Evolutionary conservation across 30 jellyfish, hydroid and myxozoan species (phyloP), one percentile per base, ranked within the genome.

Genomic region (Aurelia aurita complex sp. Pacific): DNA sequence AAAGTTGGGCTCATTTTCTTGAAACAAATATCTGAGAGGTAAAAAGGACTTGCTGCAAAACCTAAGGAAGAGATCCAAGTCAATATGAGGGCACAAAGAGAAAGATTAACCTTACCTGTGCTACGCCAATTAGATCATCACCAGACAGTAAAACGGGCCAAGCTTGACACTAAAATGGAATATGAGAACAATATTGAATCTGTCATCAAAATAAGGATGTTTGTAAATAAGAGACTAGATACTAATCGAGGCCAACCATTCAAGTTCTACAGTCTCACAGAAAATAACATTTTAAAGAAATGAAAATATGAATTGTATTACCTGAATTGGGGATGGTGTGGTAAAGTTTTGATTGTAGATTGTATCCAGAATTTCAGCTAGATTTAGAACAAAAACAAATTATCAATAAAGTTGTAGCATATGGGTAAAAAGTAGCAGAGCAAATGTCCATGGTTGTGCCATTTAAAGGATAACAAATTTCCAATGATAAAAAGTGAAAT

Each of bases 111-210:
- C 40, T 19, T 38, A 95, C 99, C 96, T 95, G 99, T 19, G 99
- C 99, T 18, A 96, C 90, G 33, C 99, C 99, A 66, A 96, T 83
- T 62, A 97, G 18, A 67, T 96, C 99, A 72, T 42, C 33, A 0
- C 99, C 99, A 46, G 98, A 87, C 83, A 96, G 61, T 13, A 96
- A 71, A 46, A 96, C 96, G 12, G 99, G 99, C 99, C 99, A 96
- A 1, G 99, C 96, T 79, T 96, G 99, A 62, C 96, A 64, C 99
- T 95, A 80, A 66, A 40, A 71, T 16, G 73, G 18, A 53, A 60
- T n/a, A 6, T 68, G 72, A 23, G 15, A 46, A 46, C 15, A 46
- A 46, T 46, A 46, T 46, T 46, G 2, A 46, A 1, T 6, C 14
- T 3, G 2, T 6, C 57, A 9, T 0, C 15, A 46, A 9, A 46